These are phyloP conservation scores for Bombus impatiens DNA, from an alignment of 1,140 invertebrate species.

Conservation along the genomic window DNA sequence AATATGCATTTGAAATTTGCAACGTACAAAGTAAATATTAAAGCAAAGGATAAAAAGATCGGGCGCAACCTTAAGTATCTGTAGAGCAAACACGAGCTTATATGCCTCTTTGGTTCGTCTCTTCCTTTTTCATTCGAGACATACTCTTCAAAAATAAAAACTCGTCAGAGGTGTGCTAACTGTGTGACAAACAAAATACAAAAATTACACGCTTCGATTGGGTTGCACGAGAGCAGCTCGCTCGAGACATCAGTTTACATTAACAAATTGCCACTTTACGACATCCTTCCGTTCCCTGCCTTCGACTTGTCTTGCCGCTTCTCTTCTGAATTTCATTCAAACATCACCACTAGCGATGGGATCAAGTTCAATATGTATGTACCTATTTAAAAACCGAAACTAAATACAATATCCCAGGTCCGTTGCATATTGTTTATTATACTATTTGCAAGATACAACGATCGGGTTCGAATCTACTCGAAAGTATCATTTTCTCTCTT, in stretches of 20 bases:
- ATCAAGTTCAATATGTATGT: not conserved
- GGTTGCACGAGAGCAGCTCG: not conserved
- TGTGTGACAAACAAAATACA: not conserved
- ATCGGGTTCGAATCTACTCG: too few species aligned
- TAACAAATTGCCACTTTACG: slow-evolving; percentile 30
- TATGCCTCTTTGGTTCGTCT: not conserved
- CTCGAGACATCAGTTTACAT: slow-evolving; percentile 5
- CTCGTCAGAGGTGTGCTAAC: not conserved
- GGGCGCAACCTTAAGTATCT: not conserved
- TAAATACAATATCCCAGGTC: too few species aligned
- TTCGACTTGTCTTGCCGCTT: not conserved
- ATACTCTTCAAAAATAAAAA: not conserved
- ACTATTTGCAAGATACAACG: too few species aligned
- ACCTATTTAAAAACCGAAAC: too few species aligned
- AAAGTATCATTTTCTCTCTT: too few species aligned
- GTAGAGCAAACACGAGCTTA: not conserved
- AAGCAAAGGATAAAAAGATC: not conserved
- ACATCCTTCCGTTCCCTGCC: not conserved
- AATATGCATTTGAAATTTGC: not conserved
- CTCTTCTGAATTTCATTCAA: slow-evolving; percentile 3
- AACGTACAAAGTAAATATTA: not conserved
- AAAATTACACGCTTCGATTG: not conserved
- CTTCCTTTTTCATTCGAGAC: not conserved
- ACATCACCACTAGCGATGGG: not conserved
- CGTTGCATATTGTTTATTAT: too few species aligned